Evolutionary conservation across 92 coral and sea anemone genomes (phyloP).

Genomic region (Zoanthus sociatus): DNA sequence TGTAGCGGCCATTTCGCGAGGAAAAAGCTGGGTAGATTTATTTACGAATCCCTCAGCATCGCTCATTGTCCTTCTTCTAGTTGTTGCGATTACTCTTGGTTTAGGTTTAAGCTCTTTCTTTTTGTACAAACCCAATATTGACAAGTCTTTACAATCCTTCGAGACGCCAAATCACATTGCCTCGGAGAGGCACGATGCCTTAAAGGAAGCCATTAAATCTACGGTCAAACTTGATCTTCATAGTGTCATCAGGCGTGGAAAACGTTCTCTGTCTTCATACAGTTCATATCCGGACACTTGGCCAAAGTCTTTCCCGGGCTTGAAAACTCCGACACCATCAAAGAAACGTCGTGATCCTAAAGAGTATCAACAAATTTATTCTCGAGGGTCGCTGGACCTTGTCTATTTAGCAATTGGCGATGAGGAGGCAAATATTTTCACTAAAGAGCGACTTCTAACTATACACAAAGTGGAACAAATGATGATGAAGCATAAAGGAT

Average conservation of each 20-base stretch:
- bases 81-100: slow-evolving; percentile 55
- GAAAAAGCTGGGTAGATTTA: slow-evolving; percentile 20
- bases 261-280: neutral
- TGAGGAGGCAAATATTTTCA: slow-evolving; percentile 81
- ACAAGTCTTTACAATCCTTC: slow-evolving; percentile 81
- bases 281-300: slow-evolving; percentile 28
- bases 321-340: slow-evolving; percentile 18
- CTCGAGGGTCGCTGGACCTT: slow-evolving; percentile 74
- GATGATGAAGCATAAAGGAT: slow-evolving; percentile 72
- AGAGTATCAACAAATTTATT: slow-evolving; percentile 45
- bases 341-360: slow-evolving; percentile 40
- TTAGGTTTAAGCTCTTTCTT: slow-evolving; percentile 48
- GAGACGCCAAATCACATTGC: slow-evolving; percentile 82
- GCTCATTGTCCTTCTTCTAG: slow-evolving; percentile 26
- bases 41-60: slow-evolving; percentile 55
- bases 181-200: slow-evolving; percentile 68
- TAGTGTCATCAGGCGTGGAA: neutral
- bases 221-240: slow-evolving; percentile 29
- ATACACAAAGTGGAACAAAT: slow-evolving; percentile 81
- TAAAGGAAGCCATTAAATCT: slow-evolving; percentile 50
- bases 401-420: slow-evolving; percentile 85
- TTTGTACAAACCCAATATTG: slow-evolving; percentile 46
- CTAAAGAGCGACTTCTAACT: slow-evolving; percentile 75
- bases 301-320: slow-evolving; percentile 46
- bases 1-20: neutral